phyloP scores from a whole-genome alignment of 1,140 invertebrate genomes.

The Colletes latitarsis region DNA sequence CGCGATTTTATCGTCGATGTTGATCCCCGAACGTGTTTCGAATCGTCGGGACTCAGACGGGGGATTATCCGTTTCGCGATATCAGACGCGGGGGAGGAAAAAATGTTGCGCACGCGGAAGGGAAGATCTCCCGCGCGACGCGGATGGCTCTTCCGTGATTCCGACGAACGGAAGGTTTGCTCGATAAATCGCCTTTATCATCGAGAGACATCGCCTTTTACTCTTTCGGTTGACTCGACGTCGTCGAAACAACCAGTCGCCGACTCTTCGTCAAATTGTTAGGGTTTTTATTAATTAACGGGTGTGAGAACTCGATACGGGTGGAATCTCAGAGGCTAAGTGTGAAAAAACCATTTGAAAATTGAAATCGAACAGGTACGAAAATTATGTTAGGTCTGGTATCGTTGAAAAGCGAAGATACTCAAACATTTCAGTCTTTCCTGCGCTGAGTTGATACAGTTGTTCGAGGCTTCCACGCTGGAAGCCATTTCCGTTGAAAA shows the following conservation, averaged over 20 bases:
- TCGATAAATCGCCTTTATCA: constrained; percentile 35
- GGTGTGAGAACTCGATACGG: too few species aligned
- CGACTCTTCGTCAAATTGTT: too few species aligned
- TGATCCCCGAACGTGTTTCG: constrained; percentile 60
- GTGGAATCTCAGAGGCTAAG: too few species aligned
- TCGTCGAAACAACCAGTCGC: neutral
- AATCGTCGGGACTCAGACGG: constrained; percentile 45
- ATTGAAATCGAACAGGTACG: too few species aligned
- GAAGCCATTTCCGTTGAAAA: too few species aligned
- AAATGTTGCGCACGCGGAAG: neutral
- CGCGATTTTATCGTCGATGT: constrained; percentile 44
- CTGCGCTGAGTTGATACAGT: too few species aligned
- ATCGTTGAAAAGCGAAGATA: too few species aligned
- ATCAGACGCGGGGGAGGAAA: constrained; percentile 11
- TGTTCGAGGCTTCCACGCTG: too few species aligned
- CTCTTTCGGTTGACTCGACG: neutral
- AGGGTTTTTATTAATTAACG: too few species aligned
- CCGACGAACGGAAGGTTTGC: constrained; percentile 11
- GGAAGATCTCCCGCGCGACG: neutral
- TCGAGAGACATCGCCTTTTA: neutral
- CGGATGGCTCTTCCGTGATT: constrained; percentile 34
- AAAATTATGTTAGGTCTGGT: too few species aligned
- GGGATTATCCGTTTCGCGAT: constrained; percentile 53
- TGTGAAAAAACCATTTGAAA: too few species aligned
- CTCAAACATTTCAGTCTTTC: too few species aligned